Evolutionary conservation across 1,140 invertebrate genomes (phyloP).

Genomic region (Heliconius nattereri): DNA sequence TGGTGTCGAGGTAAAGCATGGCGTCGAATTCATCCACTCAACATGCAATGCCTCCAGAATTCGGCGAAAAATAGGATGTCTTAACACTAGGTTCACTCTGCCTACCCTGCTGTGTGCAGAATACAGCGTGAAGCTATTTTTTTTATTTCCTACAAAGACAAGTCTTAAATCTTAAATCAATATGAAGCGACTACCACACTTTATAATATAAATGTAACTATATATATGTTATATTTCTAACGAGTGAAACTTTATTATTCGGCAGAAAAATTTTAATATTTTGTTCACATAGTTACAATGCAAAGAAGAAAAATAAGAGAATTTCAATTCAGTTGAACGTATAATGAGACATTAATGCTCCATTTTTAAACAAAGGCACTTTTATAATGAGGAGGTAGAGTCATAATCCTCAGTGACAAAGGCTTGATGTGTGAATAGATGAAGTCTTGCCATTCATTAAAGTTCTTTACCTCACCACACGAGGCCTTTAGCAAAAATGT

Average conservation of each 20-base stretch:
- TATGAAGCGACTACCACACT: no score
- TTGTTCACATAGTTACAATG: slow-evolving; percentile 1
- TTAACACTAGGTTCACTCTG: no score
- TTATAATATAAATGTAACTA: no score
- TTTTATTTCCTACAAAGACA: no score
- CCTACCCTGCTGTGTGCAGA: no score
- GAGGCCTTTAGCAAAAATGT: background rate
- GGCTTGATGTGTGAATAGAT: slow-evolving; percentile 42
- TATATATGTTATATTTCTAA: no score
- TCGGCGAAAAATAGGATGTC: no score
- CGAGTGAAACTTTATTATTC: background rate
- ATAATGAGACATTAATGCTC: slow-evolving; percentile 37
- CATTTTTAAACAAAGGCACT: slow-evolving; percentile 41
- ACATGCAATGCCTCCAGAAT: no score
- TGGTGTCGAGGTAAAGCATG: no score
- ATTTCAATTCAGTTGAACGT: slow-evolving; percentile 32
- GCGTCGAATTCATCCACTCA: no score
- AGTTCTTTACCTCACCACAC: slow-evolving; percentile 34
- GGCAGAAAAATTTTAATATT: background rate
- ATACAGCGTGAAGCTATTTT: no score
- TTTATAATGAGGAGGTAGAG: slow-evolving; percentile 42
- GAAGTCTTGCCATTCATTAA: slow-evolving; percentile 39
- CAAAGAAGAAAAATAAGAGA: background rate
- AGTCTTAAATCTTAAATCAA: no score
- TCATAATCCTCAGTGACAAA: slow-evolving; percentile 40